These are phyloP conservation scores for Sapayoa aenigma DNA, from an alignment of 2,113 vertebrate genomes.

Conservation along the genomic window DNA sequence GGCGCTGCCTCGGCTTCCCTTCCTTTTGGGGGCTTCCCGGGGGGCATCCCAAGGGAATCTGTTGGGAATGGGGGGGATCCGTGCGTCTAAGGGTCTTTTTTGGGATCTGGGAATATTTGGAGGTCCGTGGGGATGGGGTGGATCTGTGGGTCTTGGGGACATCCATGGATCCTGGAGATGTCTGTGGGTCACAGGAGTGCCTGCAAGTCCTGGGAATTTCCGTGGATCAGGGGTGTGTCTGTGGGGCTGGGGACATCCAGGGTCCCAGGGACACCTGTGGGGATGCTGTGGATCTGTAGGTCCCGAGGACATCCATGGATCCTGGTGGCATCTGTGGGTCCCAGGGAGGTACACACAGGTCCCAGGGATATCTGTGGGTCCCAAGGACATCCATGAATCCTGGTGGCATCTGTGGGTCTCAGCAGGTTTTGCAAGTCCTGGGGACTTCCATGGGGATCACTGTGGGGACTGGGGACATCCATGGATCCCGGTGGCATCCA, in stretches of 20 bases:
- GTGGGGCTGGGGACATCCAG: fast-evolving
- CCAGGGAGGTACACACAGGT: no score
- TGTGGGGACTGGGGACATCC: not conserved
- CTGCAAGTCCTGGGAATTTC: not conserved
- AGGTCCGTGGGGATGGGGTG: not conserved
- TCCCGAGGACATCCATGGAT: no score
- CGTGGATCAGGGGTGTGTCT: no score
- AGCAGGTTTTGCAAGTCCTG: no score
- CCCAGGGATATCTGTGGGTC: no score
- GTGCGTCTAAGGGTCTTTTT: not conserved
- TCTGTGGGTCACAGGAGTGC: not conserved
- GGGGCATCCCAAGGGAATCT: not conserved
- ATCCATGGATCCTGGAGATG: no score
- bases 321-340: not conserved
- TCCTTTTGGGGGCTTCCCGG: not conserved
- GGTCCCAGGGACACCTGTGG: not conserved
- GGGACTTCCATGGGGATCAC: no score
- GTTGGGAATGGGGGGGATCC: not conserved
- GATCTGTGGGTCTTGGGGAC: not conserved
- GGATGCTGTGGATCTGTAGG: not conserved
- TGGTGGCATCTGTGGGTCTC: no score
- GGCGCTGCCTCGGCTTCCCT: not conserved
- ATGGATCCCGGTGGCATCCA: not conserved
- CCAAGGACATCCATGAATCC: not conserved
- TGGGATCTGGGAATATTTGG: not conserved